phyloP scores from a whole-genome alignment of 2,113 vertebrate species.

The Phainopepla nitens region DNA sequence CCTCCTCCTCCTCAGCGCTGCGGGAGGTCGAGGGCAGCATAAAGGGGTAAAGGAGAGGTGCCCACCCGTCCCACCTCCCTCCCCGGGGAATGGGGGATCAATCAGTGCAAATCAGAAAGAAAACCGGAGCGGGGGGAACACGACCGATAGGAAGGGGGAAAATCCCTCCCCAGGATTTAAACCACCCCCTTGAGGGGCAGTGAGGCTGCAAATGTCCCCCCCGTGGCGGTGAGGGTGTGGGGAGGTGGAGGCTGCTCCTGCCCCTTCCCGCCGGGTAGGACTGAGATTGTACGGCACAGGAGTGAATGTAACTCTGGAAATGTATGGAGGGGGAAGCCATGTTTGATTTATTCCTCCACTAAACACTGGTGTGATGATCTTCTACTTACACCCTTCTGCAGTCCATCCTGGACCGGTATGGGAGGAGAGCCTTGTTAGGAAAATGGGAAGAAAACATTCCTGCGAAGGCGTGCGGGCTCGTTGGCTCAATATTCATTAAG shows the following conservation, averaged over 20 bases:
- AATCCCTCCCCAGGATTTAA: background rate
- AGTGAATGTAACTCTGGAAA: slow-evolving; percentile 58
- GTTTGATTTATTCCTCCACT: slow-evolving; percentile 70
- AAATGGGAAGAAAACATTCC: slow-evolving; percentile 28
- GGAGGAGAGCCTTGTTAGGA: slow-evolving; percentile 34
- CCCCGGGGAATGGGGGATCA: background rate
- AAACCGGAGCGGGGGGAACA: background rate
- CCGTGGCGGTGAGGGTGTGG: background rate
- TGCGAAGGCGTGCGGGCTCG: background rate
- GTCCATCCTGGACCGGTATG: slow-evolving; percentile 41
- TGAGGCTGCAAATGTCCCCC: background rate
- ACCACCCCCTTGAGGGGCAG: background rate
- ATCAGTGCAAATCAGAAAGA: slow-evolving; percentile 7
- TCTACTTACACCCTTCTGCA: slow-evolving; percentile 38
- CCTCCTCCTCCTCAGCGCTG: background rate
- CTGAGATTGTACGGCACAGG: slow-evolving; percentile 15
- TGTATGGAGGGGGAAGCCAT: slow-evolving; percentile 71
- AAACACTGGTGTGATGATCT: slow-evolving; percentile 50
- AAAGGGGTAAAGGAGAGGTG: background rate
- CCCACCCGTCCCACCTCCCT: background rate
- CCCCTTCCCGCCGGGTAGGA: slow-evolving; percentile 2
- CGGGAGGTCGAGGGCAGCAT: slow-evolving; percentile 31
- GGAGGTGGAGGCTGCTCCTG: background rate
- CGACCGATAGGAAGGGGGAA: background rate
- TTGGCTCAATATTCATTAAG: slow-evolving; percentile 23